phyloP scores from a whole-genome alignment of 2,888 invertebrate genomes.

The Leucozona laternaria region DNA sequence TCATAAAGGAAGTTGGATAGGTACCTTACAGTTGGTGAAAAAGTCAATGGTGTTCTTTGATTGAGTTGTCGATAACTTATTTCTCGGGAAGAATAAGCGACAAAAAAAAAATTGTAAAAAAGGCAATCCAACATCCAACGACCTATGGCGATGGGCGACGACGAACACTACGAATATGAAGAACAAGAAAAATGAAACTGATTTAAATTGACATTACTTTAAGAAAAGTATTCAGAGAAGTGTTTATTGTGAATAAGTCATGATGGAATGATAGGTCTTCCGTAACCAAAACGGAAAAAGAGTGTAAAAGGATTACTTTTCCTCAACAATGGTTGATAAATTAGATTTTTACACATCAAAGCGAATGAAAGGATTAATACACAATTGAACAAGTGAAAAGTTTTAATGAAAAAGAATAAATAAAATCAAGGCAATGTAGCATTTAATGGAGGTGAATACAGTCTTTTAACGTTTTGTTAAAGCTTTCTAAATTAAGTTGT shows the following conservation, averaged over 20 bases:
- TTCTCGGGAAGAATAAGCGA: constrained; percentile 27
- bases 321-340: constrained; percentile 61
- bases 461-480: constrained; percentile 19
- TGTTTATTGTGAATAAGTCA: constrained; percentile 61
- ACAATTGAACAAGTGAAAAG: constrained; percentile 49
- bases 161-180: constrained; percentile 14
- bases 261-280: constrained; percentile 29
- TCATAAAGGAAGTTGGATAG: background rate
- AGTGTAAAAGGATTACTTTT: constrained; percentile 62
- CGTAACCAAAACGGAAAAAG: constrained; percentile 40
- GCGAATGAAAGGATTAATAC: constrained; percentile 50
- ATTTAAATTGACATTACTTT: constrained; percentile 65
- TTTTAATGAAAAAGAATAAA: constrained; percentile 26
- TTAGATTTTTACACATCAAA: constrained; percentile 60
- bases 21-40: constrained; percentile 3
- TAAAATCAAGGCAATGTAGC: constrained; percentile 47
- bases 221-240: constrained; percentile 22
- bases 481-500: background rate
- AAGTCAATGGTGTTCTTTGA: constrained; percentile 68
- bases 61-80: constrained; percentile 74
- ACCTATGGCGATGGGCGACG: constrained; percentile 11
- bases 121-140: constrained; percentile 12
- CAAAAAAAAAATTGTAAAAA: constrained; percentile 20
- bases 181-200: constrained; percentile 43
- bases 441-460: constrained; percentile 66